These are phyloP conservation scores for Eira barbara DNA, from an alignment of 2,113 vertebrate genomes.

Conservation along the genomic window DNA sequence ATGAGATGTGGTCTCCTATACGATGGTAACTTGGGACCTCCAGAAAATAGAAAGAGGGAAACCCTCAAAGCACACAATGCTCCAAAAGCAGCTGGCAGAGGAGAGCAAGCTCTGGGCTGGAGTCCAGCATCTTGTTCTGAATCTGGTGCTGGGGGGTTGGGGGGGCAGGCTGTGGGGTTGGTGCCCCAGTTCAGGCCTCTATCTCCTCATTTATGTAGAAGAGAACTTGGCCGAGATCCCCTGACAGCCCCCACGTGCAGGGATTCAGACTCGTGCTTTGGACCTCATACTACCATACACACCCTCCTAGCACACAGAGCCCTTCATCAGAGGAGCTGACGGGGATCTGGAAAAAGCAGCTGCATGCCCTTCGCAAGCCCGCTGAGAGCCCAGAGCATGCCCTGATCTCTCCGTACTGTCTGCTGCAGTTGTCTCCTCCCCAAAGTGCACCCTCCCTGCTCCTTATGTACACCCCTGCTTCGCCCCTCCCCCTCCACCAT, in stretches of 20 bases:
- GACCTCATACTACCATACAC: background rate
- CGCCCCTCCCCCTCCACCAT: background rate
- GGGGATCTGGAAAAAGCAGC: background rate
- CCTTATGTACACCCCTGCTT: background rate
- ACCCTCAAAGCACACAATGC: background rate
- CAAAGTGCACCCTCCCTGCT: background rate
- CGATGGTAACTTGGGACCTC: background rate
- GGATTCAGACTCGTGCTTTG: background rate
- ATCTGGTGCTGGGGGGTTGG: background rate
- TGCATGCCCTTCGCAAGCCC: background rate
- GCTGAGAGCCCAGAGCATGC: background rate
- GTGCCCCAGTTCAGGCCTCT: background rate
- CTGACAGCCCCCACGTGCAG: background rate
- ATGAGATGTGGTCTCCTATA: background rate
- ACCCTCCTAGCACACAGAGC: background rate
- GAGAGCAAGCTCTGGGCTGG: background rate
- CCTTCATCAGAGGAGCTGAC: background rate
- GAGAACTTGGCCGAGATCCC: background rate
- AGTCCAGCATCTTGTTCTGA: background rate
- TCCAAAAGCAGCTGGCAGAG: background rate
- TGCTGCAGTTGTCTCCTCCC: background rate
- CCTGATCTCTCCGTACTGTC: background rate
- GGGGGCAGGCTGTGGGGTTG: fast-evolving
- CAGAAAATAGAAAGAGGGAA: background rate
- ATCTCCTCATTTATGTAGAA: background rate